Base-by-base conservation (phyloP, 1,140 invertebrate species). In the Pseudomyrmex flavicornis region DNA sequence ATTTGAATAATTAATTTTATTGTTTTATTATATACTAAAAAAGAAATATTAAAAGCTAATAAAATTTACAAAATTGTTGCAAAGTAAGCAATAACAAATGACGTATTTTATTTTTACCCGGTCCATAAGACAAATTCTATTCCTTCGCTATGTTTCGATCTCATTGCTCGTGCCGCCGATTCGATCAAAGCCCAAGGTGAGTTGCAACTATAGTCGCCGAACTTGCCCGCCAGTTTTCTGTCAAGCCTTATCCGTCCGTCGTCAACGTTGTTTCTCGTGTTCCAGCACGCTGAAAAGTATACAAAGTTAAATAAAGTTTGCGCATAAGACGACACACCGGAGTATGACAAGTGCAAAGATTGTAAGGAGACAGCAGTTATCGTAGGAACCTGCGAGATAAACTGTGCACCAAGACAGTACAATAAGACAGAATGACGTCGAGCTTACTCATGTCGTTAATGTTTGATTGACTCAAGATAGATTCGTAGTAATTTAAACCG, bases 71-170 rank as follows among this genome's bases (percentile, higher is more conserved):
- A 35, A 35, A 0, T 35, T 35, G 5, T 35, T 35, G 62, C 54
- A 26, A 59, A 48, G 46, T 52, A 69, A 65, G 44, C 54, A 63
- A 84, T 77, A 84, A 77, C 62, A 44, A 58, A 58, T 13, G 59
- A 48, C 7, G 54, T 46, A 69, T 56, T 74, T 20, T 15, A 7
- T 91, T 91, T 80, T 95, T 35, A 98, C 98, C 98, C 98, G 20
- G 98, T 98, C 98, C 98, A 99, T 8, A 99, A 93, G 15, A 98
- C 97, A 91, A 98, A 99, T 93, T 98, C 97, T 44, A 98, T 97
- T 89, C 97, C 97, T 90, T 98, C 96, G 8, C 96, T 96, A 87
- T 96, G 96, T 83, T 96, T 96, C 54, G 95, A 95, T 91, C 96
- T 96, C 98, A 99, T 98, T 66, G 97, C 96, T 89, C 95, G 95